Evolutionary conservation across 2,113 vertebrate species (phyloP), one percentile per base, ranked within the genome.

Genomic region (Takifugu flavidus): DNA sequence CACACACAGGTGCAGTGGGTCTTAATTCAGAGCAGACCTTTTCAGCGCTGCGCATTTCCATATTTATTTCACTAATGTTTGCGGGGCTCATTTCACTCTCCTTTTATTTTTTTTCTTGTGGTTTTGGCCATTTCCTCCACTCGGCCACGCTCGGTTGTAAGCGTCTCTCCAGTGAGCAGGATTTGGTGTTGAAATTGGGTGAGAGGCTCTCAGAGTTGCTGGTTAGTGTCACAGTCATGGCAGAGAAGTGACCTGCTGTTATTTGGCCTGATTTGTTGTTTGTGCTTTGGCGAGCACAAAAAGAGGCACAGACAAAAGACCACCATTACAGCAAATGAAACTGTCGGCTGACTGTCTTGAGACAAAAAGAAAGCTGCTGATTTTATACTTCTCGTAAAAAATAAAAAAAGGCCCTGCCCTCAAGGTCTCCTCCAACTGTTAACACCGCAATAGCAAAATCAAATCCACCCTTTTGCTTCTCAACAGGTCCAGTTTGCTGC

Each of bases 261-360:
- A 76, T 78, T 78, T 84, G 88, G 72, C 85, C 88, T 86, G 81
- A 73, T 87, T 88, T 83, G 47, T 68, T 71, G 72, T 61, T 78
- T 62, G n/a, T 56, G 13, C 45, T 79, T 3, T 56, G 29, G 56
- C 59, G 42, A 15, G 62, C 47, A 47, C 62, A 28, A 64, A 60
- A 69, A 46, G 20, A 56, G 70, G 58, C 59, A 56, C 14, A 2
- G 56, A 84, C 63, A 63, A 57, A 60, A 10, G n/a, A 14, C 20
- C 59, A 59, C 58, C 49, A 70, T 83, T 68, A 75, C 39, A 70
- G 59, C 51, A 65, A 74, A 80, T 72, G 64, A 84, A 67, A 59
- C 49, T 51, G 53, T 63, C 67, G 70, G 50, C 66, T 67, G 31
- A 7, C 64, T 60, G 70, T 68, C 53, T 13, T 28, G 50, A 69